A percentile compares a stretch with the other conserved stretches of the same genome.
phyloP scores from a whole-genome alignment of 2,797 vertebrate species.

The Cynopterus sphinx region DNA sequence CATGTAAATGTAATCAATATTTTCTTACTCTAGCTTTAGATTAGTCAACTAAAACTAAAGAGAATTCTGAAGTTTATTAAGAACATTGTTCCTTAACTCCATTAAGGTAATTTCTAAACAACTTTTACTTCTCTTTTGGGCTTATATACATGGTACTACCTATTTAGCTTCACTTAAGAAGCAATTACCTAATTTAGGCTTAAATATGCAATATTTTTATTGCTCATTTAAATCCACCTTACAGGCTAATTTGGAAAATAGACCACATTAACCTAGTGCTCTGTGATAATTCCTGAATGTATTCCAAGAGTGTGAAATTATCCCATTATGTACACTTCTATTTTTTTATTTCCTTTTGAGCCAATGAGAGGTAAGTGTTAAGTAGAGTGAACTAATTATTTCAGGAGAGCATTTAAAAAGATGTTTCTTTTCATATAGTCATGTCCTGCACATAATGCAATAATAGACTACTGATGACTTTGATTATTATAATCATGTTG shows the following conservation, averaged over 20 bases:
- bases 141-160: background rate
- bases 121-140: background rate
- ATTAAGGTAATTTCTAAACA: background rate
- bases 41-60: background rate
- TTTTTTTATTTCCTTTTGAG: constrained; percentile 40
- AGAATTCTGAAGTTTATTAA: background rate
- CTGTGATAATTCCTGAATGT: constrained; percentile 54
- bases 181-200: constrained; percentile 17
- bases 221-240: constrained; percentile 50
- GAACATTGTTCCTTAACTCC: background rate
- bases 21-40: background rate
- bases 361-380: constrained; percentile 35
- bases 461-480: background rate
- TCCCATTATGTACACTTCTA: constrained; percentile 29
- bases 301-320: constrained; percentile 41
- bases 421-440: background rate
- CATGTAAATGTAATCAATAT: background rate
- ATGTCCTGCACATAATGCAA: background rate
- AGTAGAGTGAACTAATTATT: constrained; percentile 35
- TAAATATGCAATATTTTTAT: constrained; percentile 37
- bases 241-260: constrained; percentile 13
- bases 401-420: background rate
- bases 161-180: background rate
- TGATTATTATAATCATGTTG: background rate
- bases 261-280: constrained; percentile 11